phyloP scores from a whole-genome alignment of 2,888 invertebrate genomes.

The Ptychoptera albimana region DNA sequence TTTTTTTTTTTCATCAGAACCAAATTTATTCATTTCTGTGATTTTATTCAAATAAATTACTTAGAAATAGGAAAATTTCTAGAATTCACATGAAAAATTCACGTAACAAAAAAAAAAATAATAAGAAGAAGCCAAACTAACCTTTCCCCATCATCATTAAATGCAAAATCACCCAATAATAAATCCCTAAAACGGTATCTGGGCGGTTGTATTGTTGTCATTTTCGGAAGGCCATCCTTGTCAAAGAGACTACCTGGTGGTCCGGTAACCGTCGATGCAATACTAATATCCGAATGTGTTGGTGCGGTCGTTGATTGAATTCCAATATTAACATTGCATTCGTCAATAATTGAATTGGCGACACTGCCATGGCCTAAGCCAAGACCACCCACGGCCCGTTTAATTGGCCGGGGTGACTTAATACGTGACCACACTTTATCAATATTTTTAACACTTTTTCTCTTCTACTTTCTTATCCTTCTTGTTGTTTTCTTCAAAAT shows the following conservation, averaged over 20 bases:
- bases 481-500: neutral
- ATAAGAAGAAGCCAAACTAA: conserved; percentile 23
- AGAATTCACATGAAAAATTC: too few species aligned
- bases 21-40: too few species aligned
- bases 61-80: too few species aligned
- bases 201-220: conserved; percentile 22
- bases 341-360: conserved; percentile 18
- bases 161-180: conserved; percentile 59
- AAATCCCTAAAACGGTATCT: conserved; percentile 61
- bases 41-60: too few species aligned
- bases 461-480: neutral
- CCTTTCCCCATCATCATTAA: conserved; percentile 66
- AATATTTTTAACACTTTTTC: neutral
- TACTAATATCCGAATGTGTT: neutral
- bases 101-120: too few species aligned
- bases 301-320: neutral
- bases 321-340: conserved; percentile 13
- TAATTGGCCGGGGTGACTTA: conserved; percentile 29
- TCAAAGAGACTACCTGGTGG: conserved; percentile 15
- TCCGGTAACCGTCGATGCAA: conserved; percentile 17
- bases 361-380: conserved; percentile 17
- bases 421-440: conserved; percentile 29
- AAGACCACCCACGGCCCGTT: conserved; percentile 30
- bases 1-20: too few species aligned
- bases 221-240: conserved; percentile 3